A percentile compares a stretch with the other conserved stretches of the same genome.
Evolutionary conservation across 2,113 vertebrate species (phyloP).

Genomic region (Mungos mungo): DNA sequence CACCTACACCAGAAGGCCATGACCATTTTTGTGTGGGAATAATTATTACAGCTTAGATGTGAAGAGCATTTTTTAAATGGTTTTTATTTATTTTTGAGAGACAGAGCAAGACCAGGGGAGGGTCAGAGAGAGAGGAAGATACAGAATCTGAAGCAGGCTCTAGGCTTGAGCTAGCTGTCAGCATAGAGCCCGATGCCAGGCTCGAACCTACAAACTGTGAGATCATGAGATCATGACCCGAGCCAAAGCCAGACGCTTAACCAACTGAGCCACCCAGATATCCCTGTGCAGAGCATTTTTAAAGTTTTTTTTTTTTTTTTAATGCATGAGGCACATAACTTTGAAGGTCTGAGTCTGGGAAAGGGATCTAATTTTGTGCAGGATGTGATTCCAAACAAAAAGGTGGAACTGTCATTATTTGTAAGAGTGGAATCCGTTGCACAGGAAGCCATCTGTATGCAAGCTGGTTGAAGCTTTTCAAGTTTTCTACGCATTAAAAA

Average conservation of each 20-base stretch:
- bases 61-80: slow-evolving; percentile 23
- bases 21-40: neutral
- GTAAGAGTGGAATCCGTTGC: neutral
- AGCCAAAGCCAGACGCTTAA: too few species aligned
- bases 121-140: too few species aligned
- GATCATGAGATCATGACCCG: too few species aligned
- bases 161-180: too few species aligned
- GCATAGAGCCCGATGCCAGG: too few species aligned
- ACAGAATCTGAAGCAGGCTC: too few species aligned
- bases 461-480: neutral
- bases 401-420: neutral
- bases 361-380: slow-evolving; percentile 40
- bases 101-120: too few species aligned
- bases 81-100: neutral
- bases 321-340: slow-evolving; percentile 4
- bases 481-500: neutral
- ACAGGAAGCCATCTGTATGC: neutral
- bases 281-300: too few species aligned
- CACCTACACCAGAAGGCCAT: neutral
- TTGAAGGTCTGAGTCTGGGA: neutral
- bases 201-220: too few species aligned
- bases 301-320: neutral
- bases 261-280: too few species aligned
- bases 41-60: neutral
- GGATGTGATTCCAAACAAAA: neutral